Evolutionary conservation across 2,888 invertebrate species (phyloP), one percentile per base, ranked within the genome.

Genomic region (Nasonia oneida): DNA sequence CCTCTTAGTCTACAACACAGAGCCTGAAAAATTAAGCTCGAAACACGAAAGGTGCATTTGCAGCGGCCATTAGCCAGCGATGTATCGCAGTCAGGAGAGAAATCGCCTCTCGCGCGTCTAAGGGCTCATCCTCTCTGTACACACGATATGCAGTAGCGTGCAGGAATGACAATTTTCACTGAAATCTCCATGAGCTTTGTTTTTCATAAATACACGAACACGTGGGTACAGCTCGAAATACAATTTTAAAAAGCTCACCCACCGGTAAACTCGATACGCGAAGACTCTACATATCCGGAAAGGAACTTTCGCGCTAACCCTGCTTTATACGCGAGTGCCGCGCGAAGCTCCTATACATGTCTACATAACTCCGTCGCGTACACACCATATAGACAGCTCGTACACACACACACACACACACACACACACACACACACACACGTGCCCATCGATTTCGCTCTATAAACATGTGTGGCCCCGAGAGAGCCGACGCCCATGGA

Each of bases 41-140:
- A 67, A 67, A 67, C 67, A 67, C 67, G 67, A 67, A 67, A 67
- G 29, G 67, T 67, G 67, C 33, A 67, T 67, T 67, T 12, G 61
- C 18, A 67, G 15, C 67, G 3, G 33, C 67, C 67, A 67, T 67
- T 67, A 29, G 29, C 33, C 18, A 29, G 29, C 50, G 33, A 79
- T 50, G 47, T 79, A 79, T 70, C 47, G 67, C 50, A 29, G 29
- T 23, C 81, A 15, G n/a, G 81, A 23, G 73, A 81, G 81, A 42
- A 73, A 73, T 73, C 57, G 57, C 39, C 39, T 23, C 50, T 15
- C 39, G 5, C 42, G 50, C 12, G 64, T 37, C 64, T n/a, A 64
- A 64, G 42, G 15, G 64, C 0, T 14, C 39, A 14, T 8, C 42
- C 61, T 10, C 37, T 23, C 33, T 37, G 33, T 14, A 37, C 12